A percentile compares a stretch with the other conserved stretches of the same genome.
Evolutionary conservation across 1,140 invertebrate species (phyloP).

Genomic region (Cotesia chilonis): DNA sequence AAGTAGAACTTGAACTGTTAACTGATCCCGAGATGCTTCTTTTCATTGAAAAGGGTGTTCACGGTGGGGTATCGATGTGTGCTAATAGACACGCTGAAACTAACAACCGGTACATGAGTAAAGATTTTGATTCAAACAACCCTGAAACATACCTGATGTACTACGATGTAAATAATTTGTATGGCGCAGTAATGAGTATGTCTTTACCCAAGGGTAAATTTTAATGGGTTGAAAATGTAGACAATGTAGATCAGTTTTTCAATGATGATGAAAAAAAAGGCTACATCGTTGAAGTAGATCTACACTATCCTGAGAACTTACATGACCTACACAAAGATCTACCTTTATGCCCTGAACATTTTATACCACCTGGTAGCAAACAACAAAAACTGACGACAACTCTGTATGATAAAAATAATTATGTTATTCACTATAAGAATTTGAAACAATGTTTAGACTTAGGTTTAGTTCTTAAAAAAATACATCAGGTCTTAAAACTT

Average conservation of each 20-base stretch:
- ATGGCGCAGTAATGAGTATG: conserved; percentile 40
- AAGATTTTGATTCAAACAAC: conserved; percentile 40
- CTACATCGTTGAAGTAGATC: conserved; percentile 64
- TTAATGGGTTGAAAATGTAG: conserved; percentile 41
- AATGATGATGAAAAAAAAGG: conserved; percentile 56
- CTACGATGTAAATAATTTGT: conserved; percentile 53
- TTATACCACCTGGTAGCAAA: conserved; percentile 40
- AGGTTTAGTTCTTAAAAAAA: conserved; percentile 39
- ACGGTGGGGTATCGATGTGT: conserved; percentile 51
- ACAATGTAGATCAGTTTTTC: too few species aligned
- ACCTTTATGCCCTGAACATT: conserved; percentile 61
- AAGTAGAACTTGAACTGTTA: conserved; percentile 61
- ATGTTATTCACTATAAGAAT: not conserved
- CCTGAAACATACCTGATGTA: conserved; percentile 44
- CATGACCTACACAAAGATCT: conserved; percentile 67
- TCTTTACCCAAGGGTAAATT: conserved; percentile 41
- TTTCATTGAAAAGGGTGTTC: not conserved
- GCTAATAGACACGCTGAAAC: conserved; percentile 51
- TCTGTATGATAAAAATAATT: conserved; percentile 62
- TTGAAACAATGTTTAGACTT: conserved; percentile 56
- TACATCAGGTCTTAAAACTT: conserved; percentile 40
- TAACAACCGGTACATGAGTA: conserved; percentile 47
- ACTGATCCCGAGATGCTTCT: conserved; percentile 58
- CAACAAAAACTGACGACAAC: conserved; percentile 53
- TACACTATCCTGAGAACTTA: conserved; percentile 47